Conservation (phyloP, 2,888 invertebrate species). For the Adela reaumurella region DNA sequence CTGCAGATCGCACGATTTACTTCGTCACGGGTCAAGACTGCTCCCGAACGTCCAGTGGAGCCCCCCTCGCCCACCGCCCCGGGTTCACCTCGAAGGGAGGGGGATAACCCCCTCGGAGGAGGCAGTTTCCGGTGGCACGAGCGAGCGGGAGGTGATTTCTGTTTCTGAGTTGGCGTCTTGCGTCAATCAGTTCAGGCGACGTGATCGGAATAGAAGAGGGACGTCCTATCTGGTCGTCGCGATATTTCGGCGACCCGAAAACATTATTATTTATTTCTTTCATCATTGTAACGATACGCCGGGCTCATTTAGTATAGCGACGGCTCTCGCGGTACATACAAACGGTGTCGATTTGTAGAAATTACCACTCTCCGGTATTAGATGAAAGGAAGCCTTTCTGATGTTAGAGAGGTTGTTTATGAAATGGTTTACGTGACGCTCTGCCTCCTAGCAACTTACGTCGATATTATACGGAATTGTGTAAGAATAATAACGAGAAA, state of each 20-base stretch:
- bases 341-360: too few species aligned
- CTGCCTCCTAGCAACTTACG: too few species aligned
- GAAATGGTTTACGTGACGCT: too few species aligned
- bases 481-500: too few species aligned
- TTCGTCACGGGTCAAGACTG: not conserved
- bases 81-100: slow-evolving; percentile 11
- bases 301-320: not conserved
- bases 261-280: not conserved
- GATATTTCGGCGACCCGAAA: not conserved
- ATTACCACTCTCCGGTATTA: too few species aligned
- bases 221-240: not conserved
- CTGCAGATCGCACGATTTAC: not conserved
- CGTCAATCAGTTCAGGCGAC: slow-evolving; percentile 52
- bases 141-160: slow-evolving; percentile 1
- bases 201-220: slow-evolving; percentile 39
- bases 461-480: too few species aligned
- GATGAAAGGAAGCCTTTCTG: too few species aligned
- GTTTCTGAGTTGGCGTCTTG: slow-evolving; percentile 38
- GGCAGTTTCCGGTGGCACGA: slow-evolving; percentile 6
- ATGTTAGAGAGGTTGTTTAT: too few species aligned
- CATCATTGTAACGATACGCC: not conserved
- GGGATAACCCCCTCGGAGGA: slow-evolving; percentile 5
- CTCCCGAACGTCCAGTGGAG: not conserved
- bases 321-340: too few species aligned
- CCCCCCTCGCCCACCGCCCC: slow-evolving; percentile 1